These are phyloP conservation scores for Anagrus nilaparvatae DNA, from an alignment of 1,140 invertebrate genomes.

Conservation along the genomic window DNA sequence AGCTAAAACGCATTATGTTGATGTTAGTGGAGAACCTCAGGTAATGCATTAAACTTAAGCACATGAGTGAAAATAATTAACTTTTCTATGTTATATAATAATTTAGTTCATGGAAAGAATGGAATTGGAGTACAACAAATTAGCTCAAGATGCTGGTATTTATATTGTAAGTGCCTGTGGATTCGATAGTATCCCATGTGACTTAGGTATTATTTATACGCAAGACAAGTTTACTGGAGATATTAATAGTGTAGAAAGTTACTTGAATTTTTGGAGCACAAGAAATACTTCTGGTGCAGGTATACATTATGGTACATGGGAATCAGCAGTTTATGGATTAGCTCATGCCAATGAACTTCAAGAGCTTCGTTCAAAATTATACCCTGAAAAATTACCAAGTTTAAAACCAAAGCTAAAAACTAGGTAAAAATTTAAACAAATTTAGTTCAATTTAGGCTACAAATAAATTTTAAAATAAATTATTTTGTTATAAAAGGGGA, in stretches of 20 bases:
- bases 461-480: not conserved
- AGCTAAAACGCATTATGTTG: conserved; percentile 73
- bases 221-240: conserved; percentile 63
- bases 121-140: conserved; percentile 67
- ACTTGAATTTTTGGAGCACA: conserved; percentile 39
- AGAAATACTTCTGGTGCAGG: conserved; percentile 29
- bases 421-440: conserved; percentile 31
- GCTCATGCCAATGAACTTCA: conserved; percentile 52
- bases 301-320: conserved; percentile 72
- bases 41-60: too few species aligned
- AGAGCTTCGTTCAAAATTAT: conserved; percentile 53
- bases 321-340: conserved; percentile 66
- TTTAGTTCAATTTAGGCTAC: conserved; percentile 1
- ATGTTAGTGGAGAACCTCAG: conserved; percentile 83
- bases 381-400: conserved; percentile 50
- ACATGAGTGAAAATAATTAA: too few species aligned
- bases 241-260: conserved; percentile 65
- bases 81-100: conserved; percentile 8
- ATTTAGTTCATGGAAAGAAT: conserved; percentile 76
- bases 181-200: conserved; percentile 79
- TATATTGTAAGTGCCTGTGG: conserved; percentile 86
- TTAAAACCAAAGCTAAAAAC: conserved; percentile 49
- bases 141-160: conserved; percentile 65
- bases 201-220: conserved; percentile 69
- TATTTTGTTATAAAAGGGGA: conserved; percentile 32